phyloP scores from a whole-genome alignment of 2,113 vertebrate genomes.

The Podarcis raffonei region DNA sequence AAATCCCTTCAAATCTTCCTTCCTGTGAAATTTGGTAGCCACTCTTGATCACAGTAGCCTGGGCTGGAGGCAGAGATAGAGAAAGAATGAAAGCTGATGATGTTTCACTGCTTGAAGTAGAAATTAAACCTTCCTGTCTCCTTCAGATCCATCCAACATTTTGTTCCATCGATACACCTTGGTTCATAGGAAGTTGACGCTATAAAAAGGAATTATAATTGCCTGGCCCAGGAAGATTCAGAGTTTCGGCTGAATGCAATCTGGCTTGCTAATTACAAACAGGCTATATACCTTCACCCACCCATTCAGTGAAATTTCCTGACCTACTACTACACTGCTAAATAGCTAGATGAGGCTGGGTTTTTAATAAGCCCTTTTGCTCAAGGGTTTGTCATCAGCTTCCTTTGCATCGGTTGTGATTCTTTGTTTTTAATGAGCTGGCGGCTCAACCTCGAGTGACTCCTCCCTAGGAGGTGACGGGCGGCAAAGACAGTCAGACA shows the following conservation, averaged over 20 bases:
- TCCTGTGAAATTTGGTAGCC: neutral
- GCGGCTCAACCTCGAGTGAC: neutral
- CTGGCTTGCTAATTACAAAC: constrained; percentile 30
- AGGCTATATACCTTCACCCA: neutral
- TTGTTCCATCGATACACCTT: too few relatives aligned
- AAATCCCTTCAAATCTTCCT: neutral
- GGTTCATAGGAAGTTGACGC: neutral
- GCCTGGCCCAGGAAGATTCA: constrained; percentile 8
- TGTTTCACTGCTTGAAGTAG: neutral
- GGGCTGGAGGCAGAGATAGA: neutral
- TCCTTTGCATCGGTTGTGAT: constrained; percentile 6
- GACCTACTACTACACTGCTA: neutral
- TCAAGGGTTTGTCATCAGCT: constrained; percentile 22
- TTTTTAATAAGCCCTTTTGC: constrained; percentile 33
- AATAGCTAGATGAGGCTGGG: constrained; percentile 12
- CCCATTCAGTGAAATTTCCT: constrained; percentile 29
- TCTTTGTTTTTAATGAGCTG: constrained; percentile 24
- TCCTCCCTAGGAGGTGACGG: neutral
- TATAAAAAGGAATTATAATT: neutral
- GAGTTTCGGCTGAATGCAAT: constrained; percentile 10
- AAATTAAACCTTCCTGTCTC: neutral
- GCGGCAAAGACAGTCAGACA: neutral
- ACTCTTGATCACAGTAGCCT: neutral
- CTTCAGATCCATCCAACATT: neutral
- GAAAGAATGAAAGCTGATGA: neutral